phyloP scores from a whole-genome alignment of 2,888 invertebrate species.

The Melieria omissa region DNA sequence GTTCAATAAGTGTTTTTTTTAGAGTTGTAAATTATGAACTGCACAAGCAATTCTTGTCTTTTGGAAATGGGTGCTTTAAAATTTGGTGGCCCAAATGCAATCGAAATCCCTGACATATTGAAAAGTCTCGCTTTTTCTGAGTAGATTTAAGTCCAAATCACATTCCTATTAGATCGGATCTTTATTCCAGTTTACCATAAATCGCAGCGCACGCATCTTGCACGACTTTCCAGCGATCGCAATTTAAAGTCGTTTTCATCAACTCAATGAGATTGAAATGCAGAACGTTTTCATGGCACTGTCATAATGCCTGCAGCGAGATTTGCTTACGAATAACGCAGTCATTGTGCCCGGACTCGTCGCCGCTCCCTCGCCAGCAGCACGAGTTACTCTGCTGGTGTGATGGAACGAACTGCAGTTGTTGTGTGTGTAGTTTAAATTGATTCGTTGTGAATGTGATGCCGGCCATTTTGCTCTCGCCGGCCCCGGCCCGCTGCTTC shows the following conservation, averaged over 20 bases:
- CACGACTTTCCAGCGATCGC: slow-evolving; percentile 38
- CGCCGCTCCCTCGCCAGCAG: slow-evolving; percentile 17
- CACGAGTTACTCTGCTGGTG: slow-evolving; percentile 47
- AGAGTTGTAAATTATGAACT: too few relatives aligned
- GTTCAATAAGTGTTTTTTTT: too few relatives aligned
- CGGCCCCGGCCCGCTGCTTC: slow-evolving; percentile 7
- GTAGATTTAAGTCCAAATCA: too few relatives aligned
- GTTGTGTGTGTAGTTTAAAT: not conserved
- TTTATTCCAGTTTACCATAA: too few relatives aligned
- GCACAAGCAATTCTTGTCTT: too few relatives aligned
- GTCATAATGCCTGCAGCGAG: not conserved
- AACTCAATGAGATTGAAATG: slow-evolving; percentile 55
- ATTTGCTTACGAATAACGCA: not conserved
- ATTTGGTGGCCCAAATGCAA: too few relatives aligned
- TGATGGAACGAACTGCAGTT: not conserved
- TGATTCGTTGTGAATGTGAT: slow-evolving; percentile 14
- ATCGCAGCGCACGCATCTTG: too few relatives aligned
- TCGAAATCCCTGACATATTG: too few relatives aligned
- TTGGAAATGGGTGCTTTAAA: too few relatives aligned
- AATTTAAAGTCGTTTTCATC: slow-evolving; percentile 65
- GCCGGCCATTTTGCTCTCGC: slow-evolving; percentile 33
- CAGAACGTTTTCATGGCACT: slow-evolving; percentile 17
- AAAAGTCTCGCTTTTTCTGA: too few relatives aligned
- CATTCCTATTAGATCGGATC: too few relatives aligned
- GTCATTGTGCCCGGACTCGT: not conserved